Base-by-base conservation (phyloP, 2,113 vertebrate species). In the Gopherus evgoodei region DNA sequence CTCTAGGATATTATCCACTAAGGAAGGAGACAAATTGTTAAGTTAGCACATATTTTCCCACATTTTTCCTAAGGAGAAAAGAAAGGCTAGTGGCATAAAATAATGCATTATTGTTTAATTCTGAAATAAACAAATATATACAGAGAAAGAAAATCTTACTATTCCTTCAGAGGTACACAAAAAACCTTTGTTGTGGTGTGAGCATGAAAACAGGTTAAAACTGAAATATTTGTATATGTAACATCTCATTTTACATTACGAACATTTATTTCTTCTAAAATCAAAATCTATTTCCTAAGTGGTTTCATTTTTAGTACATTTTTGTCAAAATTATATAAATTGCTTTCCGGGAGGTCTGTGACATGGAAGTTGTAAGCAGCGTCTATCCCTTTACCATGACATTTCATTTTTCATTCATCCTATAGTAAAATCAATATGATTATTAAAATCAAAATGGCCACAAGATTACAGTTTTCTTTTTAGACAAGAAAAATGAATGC, bases 341-440 rank as follows among this genome's bases (percentile, higher is more conserved):
- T 35, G 35, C 2, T 47, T 29, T 9, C 25, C 53, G 65, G 5
- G 72, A 87, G 22, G 2, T 4, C 82, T 53, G 21, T 78, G 52
- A 50, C 22, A 83, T 57, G 16, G 6, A 56, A 5, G 50, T 27
- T 25, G 78, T 17, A 59, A 44, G 4, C 3, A 84, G 57, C n/a
- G 75, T 50, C 44, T 83, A 94, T 59, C 80, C n/a, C 25, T 56
- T 81, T 76, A 80, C 93, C 2, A 52, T 81, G 76, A 93, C 91
- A 94, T 82, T 90, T 88, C 1, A 82, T 79, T 95, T 91, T 65
- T 81, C 7, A 69, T 91, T 93, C 90, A 69, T 84, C 94, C 94
- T 69, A 83, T 85, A 90, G 57, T 22, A n/a, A 89, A 53, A 93
- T 42, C 22, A 44, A 16, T 24, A 27, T 11, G 19, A 81, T 81